Base-by-base conservation (phyloP, 2,888 invertebrate genomes). In the Chydorus sphaericus region DNA sequence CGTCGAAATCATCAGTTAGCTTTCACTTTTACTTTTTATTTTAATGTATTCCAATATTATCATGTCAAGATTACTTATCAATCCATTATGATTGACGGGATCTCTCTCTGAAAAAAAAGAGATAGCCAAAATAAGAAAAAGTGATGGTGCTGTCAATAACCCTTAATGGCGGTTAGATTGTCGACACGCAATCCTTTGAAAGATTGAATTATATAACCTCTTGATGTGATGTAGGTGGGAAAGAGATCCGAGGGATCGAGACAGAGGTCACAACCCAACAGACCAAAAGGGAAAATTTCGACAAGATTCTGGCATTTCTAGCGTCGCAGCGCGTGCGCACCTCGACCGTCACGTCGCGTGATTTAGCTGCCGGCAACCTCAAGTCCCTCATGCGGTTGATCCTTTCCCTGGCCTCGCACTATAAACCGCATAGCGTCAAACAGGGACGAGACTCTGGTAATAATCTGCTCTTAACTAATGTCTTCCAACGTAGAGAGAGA, bases 301-400 rank as follows among this genome's bases (percentile, higher is more conserved):
- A 70, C 48, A 61, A 64, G 36, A 67, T 72, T 33, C 61, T 72
- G 20, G 65, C 67, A 59, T 72, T 70, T 62, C 71, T 72, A 71
- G 63, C 64, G 14, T 58, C 61, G 30, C 66, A 67, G 57, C 63
- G 66, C 50, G 71, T 72, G 30, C 64, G 66, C 23, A 69, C 70
- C 56, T 68, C 67, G 58, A 69, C 63, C 38, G 61, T 62, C 18
- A 61, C 62, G 39, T 57, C 62, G 69, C 39, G 53, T 4, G 57
- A 57, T 26, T 38, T 57, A 54, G 68, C 67, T 51, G 69, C 68
- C 56, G 71, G 73, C 1, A 71, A 73, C 59, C 61, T 71, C 57
- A 72, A 71, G 60, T 66, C 71, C 23, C 70, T 71, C 26, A 72
- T 73, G 72, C 62, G 72, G 29, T 63, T 73, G 30, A 70, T 73